Evolutionary conservation across 2,113 vertebrate species (phyloP).

Genomic region (Anguilla japonica): DNA sequence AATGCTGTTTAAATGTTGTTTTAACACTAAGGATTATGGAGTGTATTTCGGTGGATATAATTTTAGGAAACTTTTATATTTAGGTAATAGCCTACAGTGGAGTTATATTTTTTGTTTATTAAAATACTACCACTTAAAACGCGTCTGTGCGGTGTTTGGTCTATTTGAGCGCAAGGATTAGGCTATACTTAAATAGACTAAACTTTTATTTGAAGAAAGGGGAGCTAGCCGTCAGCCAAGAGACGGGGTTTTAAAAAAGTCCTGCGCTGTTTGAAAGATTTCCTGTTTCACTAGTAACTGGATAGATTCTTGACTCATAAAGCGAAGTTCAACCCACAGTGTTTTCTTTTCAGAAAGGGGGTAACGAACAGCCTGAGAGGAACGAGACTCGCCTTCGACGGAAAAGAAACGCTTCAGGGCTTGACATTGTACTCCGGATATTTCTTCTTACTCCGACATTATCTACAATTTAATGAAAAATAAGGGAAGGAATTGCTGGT

Average conservation of each 20-base stretch:
- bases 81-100: background rate
- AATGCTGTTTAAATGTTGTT: no score
- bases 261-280: constrained; percentile 19
- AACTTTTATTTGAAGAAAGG: background rate
- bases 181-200: background rate
- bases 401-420: background rate
- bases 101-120: background rate
- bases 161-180: background rate
- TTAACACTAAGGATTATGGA: no score
- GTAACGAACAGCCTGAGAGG: background rate
- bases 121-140: background rate
- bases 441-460: background rate
- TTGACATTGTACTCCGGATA: background rate
- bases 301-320: constrained; percentile 7
- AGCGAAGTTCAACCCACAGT: background rate
- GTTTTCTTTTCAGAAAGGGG: background rate
- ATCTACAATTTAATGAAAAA: constrained; percentile 4
- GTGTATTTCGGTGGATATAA: no score
- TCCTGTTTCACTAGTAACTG: constrained; percentile 12
- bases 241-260: background rate
- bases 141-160: background rate
- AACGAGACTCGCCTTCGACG: background rate
- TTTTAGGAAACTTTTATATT: no score
- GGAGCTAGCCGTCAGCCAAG: background rate
- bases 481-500: background rate